These are phyloP conservation scores for Nannoperca australis DNA, from an alignment of 2,797 vertebrate species.

Conservation along the genomic window DNA sequence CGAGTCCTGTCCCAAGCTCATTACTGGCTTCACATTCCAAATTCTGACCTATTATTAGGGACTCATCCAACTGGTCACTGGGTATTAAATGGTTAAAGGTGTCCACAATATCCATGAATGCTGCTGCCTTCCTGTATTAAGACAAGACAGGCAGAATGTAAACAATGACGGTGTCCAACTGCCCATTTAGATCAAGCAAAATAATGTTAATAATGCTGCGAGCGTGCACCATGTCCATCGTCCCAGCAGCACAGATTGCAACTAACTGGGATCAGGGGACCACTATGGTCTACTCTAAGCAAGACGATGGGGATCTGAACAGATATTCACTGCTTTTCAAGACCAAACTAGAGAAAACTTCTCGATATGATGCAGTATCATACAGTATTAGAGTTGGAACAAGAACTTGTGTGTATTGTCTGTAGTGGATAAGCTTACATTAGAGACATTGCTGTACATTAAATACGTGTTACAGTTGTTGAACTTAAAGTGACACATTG, in stretches of 20 bases:
- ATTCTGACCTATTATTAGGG: slow-evolving; percentile 94
- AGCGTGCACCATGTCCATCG: background rate
- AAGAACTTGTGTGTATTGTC: background rate
- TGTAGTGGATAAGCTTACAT: background rate
- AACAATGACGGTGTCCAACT: background rate
- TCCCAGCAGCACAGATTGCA: background rate
- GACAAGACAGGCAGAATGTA: slow-evolving; percentile 39
- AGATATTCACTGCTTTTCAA: background rate
- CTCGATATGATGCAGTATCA: background rate
- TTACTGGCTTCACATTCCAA: slow-evolving; percentile 98
- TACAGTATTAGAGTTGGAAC: background rate
- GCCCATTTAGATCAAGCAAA: background rate
- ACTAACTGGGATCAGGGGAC: background rate
- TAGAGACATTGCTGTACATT: background rate
- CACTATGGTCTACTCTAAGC: background rate
- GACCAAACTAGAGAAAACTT: background rate
- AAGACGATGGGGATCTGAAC: background rate
- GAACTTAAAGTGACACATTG: background rate
- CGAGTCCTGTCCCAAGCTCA: slow-evolving; percentile 92
- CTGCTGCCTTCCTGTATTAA: slow-evolving; percentile 89
- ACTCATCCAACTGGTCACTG: slow-evolving; percentile 99
- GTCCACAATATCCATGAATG: slow-evolving; percentile 99
- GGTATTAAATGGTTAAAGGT: slow-evolving; percentile 99
- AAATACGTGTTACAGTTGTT: background rate
- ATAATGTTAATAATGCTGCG: background rate